These are phyloP conservation scores for Perithous albicinctus DNA, from an alignment of 2,888 invertebrate genomes.

Conservation along the genomic window DNA sequence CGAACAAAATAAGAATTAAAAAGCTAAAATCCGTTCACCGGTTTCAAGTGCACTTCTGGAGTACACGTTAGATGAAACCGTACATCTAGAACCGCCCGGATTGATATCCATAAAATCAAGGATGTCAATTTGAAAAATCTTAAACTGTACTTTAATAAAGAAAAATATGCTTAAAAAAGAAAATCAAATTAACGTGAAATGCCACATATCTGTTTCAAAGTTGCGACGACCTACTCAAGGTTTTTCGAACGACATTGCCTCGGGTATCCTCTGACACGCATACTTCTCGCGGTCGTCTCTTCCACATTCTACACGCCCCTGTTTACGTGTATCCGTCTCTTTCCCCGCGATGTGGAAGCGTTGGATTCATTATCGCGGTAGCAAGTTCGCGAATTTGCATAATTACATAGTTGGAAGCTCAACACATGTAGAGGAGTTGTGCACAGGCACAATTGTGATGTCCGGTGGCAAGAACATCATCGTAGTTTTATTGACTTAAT, in stretches of 20 bases:
- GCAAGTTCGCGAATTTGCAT: constrained; percentile 57
- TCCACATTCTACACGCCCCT: constrained; percentile 2
- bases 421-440: not conserved
- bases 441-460: constrained; percentile 4
- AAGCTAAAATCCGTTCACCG: too few species aligned
- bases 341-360: constrained; percentile 3
- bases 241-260: constrained; percentile 27
- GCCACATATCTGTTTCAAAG: constrained; percentile 10
- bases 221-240: constrained; percentile 54
- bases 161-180: not conserved
- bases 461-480: not conserved
- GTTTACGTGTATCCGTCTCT: constrained; percentile 9
- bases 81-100: not conserved
- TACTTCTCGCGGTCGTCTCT: constrained; percentile 15
- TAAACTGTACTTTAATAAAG: not conserved
- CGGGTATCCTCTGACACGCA: constrained; percentile 37
- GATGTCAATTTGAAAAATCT: not conserved
- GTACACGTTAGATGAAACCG: too few species aligned
- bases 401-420: constrained; percentile 46
- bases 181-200: not conserved
- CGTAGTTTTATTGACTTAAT: not conserved
- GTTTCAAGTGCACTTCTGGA: too few species aligned
- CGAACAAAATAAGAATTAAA: too few species aligned
- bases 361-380: constrained; percentile 36
- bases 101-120: not conserved